Conservation (phyloP, 2,113 vertebrate genomes). For the Phalacrocorax aristotelis region DNA sequence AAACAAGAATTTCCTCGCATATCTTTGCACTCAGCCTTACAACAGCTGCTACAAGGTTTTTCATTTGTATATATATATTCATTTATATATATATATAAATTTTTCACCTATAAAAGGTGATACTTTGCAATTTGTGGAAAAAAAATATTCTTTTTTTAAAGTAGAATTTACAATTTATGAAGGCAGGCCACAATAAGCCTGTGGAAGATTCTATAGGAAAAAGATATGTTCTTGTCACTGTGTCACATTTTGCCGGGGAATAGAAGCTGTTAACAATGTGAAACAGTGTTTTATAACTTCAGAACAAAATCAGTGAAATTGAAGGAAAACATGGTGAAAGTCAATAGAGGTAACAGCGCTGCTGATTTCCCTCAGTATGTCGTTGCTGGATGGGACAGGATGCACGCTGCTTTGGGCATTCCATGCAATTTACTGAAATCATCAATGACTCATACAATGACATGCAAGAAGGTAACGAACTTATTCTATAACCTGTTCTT, state of each 20-base stretch:
- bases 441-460: neutral
- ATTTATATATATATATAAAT: too few relatives aligned
- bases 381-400: constrained; percentile 44
- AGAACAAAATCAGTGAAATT: constrained; percentile 58
- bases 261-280: neutral
- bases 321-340: constrained; percentile 58
- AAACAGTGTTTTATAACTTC: constrained; percentile 44
- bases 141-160: neutral
- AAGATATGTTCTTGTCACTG: constrained; percentile 7
- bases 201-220: constrained; percentile 13
- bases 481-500: constrained; percentile 15
- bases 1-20: neutral
- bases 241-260: constrained; percentile 18
- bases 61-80: neutral
- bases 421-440: constrained; percentile 49
- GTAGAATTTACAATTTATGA: neutral
- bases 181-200: neutral
- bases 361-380: constrained; percentile 36
- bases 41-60: neutral
- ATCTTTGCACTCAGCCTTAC: neutral
- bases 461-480: neutral
- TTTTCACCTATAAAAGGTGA: neutral
- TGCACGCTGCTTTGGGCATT: constrained; percentile 17
- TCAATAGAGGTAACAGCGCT: constrained; percentile 6
- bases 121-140: neutral